These are phyloP conservation scores for Aethina tumida DNA, from an alignment of 1,140 invertebrate species.

Conservation along the genomic window DNA sequence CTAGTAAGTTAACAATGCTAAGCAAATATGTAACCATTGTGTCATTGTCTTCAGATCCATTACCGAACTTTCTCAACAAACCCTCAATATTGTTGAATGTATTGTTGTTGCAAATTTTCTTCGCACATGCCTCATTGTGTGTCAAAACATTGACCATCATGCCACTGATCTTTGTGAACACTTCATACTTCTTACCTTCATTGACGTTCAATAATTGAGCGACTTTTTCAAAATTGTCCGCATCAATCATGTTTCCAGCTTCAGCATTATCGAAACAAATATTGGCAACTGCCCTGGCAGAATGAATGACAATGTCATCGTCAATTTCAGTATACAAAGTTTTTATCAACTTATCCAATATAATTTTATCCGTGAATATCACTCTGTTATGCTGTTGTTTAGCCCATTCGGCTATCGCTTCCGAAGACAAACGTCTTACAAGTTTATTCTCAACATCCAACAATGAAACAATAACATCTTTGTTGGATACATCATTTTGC, in stretches of 20 bases:
- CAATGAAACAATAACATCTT: constrained; percentile 14
- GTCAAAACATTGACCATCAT: constrained; percentile 72
- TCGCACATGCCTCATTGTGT: constrained; percentile 56
- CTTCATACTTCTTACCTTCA: constrained; percentile 17
- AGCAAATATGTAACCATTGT: constrained; percentile 48
- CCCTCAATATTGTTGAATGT: constrained; percentile 49
- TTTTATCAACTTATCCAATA: constrained; percentile 47
- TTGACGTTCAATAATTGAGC: constrained; percentile 39
- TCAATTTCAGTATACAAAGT: constrained; percentile 36
- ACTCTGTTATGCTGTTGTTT: constrained; percentile 57
- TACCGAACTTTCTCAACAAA: constrained; percentile 34
- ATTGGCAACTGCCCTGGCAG: constrained; percentile 73
- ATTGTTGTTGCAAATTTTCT: constrained; percentile 53
- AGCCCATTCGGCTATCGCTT: constrained; percentile 60
- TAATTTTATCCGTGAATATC: constrained; percentile 47
- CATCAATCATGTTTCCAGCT: constrained; percentile 48
- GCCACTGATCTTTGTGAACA: constrained; percentile 38
- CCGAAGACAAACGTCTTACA: constrained; percentile 36
- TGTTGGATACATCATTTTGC: constrained; percentile 15
- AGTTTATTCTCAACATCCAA: constrained; percentile 16
- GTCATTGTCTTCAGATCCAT: constrained; percentile 16
- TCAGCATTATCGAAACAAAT: constrained; percentile 80
- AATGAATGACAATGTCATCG: constrained; percentile 53
- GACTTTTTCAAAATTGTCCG: constrained; percentile 47
- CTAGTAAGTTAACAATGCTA: constrained; percentile 61